phyloP scores from a whole-genome alignment of 2,888 invertebrate genomes.

The Tetramorium bicarinatum region DNA sequence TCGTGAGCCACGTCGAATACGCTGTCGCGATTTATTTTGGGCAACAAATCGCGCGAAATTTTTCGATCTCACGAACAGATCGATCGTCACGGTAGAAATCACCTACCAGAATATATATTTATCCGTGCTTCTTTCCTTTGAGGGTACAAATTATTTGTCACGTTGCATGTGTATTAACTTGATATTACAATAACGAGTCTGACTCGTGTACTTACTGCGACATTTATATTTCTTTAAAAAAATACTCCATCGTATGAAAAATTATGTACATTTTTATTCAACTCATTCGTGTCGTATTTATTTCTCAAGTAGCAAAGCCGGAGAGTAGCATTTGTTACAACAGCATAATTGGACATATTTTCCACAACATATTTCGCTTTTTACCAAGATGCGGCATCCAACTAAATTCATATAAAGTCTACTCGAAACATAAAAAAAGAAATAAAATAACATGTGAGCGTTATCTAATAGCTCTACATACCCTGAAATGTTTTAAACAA shows the following conservation, averaged over 20 bases:
- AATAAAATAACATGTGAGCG: neutral
- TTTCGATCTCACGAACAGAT: neutral
- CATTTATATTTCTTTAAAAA: neutral
- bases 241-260: neutral
- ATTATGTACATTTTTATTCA: neutral
- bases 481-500: neutral
- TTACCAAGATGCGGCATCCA: neutral
- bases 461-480: neutral
- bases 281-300: neutral
- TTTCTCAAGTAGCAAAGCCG: neutral
- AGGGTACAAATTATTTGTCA: neutral
- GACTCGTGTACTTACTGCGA: neutral
- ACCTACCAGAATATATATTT: neutral
- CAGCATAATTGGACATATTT: neutral
- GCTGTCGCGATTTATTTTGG: constrained; percentile 42
- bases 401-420: neutral
- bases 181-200: neutral
- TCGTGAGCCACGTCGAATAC: constrained; percentile 6
- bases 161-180: neutral
- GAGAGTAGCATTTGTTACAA: neutral
- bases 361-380: neutral
- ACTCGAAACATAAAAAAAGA: neutral
- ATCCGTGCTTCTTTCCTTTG: neutral
- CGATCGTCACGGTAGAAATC: neutral
- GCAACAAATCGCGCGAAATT: constrained; percentile 37